phyloP scores from a whole-genome alignment of 1,140 invertebrate species.

The Calycopis cecrops region DNA sequence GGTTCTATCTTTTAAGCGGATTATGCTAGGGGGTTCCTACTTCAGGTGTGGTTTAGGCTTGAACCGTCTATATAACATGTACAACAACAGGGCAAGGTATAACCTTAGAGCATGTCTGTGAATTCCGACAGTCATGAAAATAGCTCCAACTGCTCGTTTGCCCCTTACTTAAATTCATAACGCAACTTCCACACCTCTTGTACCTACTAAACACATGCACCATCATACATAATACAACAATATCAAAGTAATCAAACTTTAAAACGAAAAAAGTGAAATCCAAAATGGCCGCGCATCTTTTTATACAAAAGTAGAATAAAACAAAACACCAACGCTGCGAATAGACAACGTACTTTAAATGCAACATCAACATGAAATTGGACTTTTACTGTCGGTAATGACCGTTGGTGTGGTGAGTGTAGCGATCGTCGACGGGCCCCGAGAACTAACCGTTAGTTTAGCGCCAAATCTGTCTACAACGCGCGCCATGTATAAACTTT shows the following conservation, averaged over 20 bases:
- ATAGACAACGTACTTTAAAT: neutral
- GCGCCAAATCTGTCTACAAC: slow-evolving; percentile 69
- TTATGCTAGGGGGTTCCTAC: no score
- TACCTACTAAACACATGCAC: no score
- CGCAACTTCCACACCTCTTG: no score
- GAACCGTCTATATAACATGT: no score
- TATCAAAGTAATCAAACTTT: neutral
- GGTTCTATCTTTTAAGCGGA: no score
- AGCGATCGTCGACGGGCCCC: slow-evolving; percentile 14
- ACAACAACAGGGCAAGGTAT: no score
- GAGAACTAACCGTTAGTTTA: slow-evolving; percentile 48
- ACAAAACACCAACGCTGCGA: neutral
- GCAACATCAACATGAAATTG: neutral
- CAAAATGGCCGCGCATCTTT: neutral
- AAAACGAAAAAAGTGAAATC: slow-evolving; percentile 6
- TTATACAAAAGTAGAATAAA: slow-evolving; percentile 1
- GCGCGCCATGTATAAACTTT: slow-evolving; percentile 49
- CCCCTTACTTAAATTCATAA: no score
- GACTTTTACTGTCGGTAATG: slow-evolving; percentile 34
- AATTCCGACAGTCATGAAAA: no score
- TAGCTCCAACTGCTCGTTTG: no score
- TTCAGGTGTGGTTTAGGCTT: no score
- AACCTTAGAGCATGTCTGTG: no score
- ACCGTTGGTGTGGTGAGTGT: slow-evolving; percentile 41
- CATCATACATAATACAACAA: no score